Evolutionary conservation across 2,113 vertebrate species (phyloP).

Genomic region (Helogale parvula): DNA sequence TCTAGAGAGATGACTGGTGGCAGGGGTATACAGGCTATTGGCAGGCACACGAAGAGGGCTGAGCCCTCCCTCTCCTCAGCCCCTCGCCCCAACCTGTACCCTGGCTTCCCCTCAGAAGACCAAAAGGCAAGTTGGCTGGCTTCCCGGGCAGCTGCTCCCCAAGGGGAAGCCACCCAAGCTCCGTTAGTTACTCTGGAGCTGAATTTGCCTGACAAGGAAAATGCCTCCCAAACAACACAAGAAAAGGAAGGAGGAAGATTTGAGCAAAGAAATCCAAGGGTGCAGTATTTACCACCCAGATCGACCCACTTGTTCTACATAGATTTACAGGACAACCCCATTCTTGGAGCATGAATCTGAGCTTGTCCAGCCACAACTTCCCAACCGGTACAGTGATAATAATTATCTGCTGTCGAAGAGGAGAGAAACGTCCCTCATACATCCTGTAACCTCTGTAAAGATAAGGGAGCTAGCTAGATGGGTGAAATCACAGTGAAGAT

Average conservation of each 20-base stretch:
- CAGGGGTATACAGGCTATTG: neutral
- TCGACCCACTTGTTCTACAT: neutral
- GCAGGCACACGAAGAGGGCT: neutral
- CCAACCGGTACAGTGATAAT: neutral
- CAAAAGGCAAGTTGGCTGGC: conserved; percentile 42
- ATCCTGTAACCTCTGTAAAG: neutral
- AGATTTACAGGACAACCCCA: neutral
- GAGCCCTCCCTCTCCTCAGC: neutral
- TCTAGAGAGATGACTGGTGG: neutral
- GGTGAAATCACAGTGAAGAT: neutral
- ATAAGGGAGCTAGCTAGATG: neutral
- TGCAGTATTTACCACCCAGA: neutral
- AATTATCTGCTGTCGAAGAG: neutral
- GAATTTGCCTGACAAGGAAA: conserved; percentile 27
- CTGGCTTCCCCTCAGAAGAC: conserved; percentile 56
- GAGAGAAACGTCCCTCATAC: neutral
- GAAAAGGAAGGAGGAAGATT: neutral
- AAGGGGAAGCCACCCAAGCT: conserved; percentile 68
- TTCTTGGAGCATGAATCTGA: neutral
- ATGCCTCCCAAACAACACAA: conserved; percentile 1
- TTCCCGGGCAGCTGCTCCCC: conserved; percentile 63
- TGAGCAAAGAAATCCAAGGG: neutral
- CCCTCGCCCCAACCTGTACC: conserved; percentile 42
- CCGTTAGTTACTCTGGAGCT: neutral
- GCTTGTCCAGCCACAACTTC: neutral